These are phyloP conservation scores for Notodonta dromedarius DNA, from an alignment of 2,888 invertebrate genomes.

Conservation along the genomic window DNA sequence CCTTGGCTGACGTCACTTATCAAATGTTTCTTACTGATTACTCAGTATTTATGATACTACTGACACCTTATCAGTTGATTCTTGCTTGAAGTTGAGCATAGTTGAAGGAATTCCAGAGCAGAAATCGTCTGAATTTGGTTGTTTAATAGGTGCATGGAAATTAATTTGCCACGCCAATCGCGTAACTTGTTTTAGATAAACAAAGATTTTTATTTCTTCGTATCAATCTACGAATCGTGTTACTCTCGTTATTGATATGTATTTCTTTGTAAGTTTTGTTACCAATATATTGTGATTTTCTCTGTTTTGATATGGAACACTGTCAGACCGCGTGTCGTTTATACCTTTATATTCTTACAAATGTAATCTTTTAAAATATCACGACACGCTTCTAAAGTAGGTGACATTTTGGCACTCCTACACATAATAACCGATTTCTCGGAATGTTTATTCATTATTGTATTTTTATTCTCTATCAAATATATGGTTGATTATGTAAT, in stretches of 20 bases:
- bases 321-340: slow-evolving; percentile 48
- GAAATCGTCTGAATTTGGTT: slow-evolving; percentile 27
- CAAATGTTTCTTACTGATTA: slow-evolving; percentile 59
- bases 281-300: neutral
- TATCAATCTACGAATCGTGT: slow-evolving; percentile 8
- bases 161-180: slow-evolving; percentile 34
- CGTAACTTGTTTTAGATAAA: slow-evolving; percentile 42
- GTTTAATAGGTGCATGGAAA: slow-evolving; percentile 25
- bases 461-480: slow-evolving; percentile 13
- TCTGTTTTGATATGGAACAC: neutral
- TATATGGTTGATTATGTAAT: neutral
- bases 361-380: slow-evolving; percentile 48
- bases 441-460: slow-evolving; percentile 38
- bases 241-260: slow-evolving; percentile 6
- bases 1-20: slow-evolving; percentile 66
- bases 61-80: slow-evolving; percentile 18
- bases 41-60: slow-evolving; percentile 37
- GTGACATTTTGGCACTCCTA: slow-evolving; percentile 52
- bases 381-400: slow-evolving; percentile 36
- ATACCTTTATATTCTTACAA: slow-evolving; percentile 58
- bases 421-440: slow-evolving; percentile 32
- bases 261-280: neutral
- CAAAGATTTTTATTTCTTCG: slow-evolving; percentile 29
- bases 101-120: neutral
- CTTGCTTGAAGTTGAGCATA: neutral